Evolutionary conservation across 2,113 vertebrate species (phyloP), one percentile per base, ranked within the genome.

Genomic region (Paracanthobrama guichenoti): DNA sequence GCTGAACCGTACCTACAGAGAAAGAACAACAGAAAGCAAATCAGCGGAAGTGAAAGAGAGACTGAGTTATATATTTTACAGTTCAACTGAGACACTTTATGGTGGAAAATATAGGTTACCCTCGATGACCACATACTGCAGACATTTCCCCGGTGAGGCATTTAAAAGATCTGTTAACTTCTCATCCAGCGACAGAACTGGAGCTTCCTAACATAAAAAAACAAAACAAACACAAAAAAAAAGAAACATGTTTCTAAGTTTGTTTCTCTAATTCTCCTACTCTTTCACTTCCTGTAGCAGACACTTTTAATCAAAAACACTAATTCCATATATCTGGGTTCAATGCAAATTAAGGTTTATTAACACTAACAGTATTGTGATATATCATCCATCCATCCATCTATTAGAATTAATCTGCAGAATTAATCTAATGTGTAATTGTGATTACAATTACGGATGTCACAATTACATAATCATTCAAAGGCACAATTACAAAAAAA

Each of bases 121-220:
- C 94, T 97, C 95, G 59, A 97, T 90, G 60, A 95, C 93, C 81
- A 92, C 95, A 4, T 97, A 97, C 57, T 92, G 91, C 48, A 97
- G 92, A 91, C 94, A 94, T 0, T 91, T 93, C 77, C 93, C 95
- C n/a, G 94, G 92, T 22, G 94, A 91, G 0, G 88, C 91, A 69
- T 96, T 93, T 76, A 97, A 89, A 84, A 95, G 80, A 11, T 91
- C 88, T 59, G 91, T 89, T 57, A 97, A 93, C 66, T 92, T 67
- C 0, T 89, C 88, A 5, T 94, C 92, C 14, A 97, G 91, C 71
- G 91, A 88, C 64, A 97, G 90, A 26, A 92, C 94, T 85, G 94
- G 95, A 74, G 96, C 96, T 57, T 93, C 93, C 96, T 97, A 75
- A 88, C 60, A 87, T 87, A 18, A 89, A 4, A 10, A 71, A 83